These are phyloP conservation scores for Ichneumon xanthorius DNA, from an alignment of 2,888 invertebrate species.

Conservation along the genomic window DNA sequence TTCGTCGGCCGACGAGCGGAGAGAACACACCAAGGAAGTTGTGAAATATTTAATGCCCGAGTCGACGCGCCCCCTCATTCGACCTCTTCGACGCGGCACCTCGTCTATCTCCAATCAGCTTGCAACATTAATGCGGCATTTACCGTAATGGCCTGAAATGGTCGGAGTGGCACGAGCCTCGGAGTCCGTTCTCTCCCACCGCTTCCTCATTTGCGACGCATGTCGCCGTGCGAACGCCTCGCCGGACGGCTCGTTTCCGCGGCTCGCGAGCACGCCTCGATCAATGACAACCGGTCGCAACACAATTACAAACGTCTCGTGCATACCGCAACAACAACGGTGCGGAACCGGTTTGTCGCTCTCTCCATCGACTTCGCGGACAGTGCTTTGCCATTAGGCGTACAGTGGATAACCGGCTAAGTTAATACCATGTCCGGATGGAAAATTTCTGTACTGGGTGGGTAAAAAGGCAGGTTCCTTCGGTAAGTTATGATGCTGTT, in stretches of 20 bases:
- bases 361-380: not conserved
- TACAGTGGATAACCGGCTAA: conserved; percentile 3
- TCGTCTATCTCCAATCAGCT: conserved; percentile 76
- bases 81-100: conserved; percentile 60
- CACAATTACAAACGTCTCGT: conserved; percentile 60
- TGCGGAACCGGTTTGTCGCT: not conserved
- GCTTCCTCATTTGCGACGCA: conserved; percentile 34
- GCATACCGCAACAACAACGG: conserved; percentile 14
- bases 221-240: conserved; percentile 3
- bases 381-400: conserved; percentile 26
- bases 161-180: conserved; percentile 59
- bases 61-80: conserved; percentile 21
- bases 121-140: conserved; percentile 79
- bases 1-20: not conserved
- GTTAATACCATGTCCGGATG: too few species aligned
- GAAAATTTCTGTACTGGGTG: too few species aligned
- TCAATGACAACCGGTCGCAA: conserved; percentile 73
- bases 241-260: not conserved
- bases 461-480: too few species aligned
- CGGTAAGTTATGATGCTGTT: not conserved
- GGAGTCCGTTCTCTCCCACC: conserved; percentile 46
- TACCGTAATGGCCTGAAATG: conserved; percentile 75
- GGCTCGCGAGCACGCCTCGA: conserved; percentile 50
- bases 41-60: conserved; percentile 77
- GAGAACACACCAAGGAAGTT: conserved; percentile 60